Conservation (phyloP, 2,113 vertebrate species). For the Melanotaenia duboulayi region DNA sequence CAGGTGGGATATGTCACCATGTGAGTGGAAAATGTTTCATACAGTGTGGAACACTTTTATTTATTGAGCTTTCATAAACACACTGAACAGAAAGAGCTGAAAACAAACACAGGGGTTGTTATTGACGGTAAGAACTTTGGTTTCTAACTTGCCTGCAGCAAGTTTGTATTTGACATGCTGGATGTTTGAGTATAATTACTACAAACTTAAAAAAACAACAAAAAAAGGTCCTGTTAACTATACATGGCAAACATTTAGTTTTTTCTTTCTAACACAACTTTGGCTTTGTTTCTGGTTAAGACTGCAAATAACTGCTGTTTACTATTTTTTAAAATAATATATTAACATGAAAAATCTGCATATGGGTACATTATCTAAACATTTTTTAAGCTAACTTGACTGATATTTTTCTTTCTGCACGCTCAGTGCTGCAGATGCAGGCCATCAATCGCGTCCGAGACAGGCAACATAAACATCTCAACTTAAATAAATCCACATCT, state of each 20-base stretch:
- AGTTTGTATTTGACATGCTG: background rate
- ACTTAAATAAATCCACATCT: constrained; percentile 36
- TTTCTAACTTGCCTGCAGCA: background rate
- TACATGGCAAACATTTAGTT: too few species aligned
- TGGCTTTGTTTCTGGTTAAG: too few species aligned
- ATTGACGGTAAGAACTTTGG: background rate
- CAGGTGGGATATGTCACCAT: background rate
- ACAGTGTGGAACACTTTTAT: background rate
- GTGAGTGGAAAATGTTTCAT: background rate
- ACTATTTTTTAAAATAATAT: background rate
- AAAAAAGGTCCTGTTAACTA: too few species aligned
- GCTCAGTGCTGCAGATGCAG: constrained; percentile 10
- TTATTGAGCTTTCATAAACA: background rate
- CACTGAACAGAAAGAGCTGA: background rate
- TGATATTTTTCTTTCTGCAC: background rate
- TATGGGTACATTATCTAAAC: background rate
- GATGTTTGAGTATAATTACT: too few species aligned
- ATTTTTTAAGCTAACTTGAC: background rate
- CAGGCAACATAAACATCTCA: constrained; percentile 53
- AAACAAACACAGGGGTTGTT: background rate
- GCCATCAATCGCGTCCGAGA: constrained; percentile 7
- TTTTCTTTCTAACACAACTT: too few species aligned
- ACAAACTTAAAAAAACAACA: too few species aligned
- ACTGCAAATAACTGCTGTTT: background rate
- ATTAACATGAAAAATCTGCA: background rate